These are phyloP conservation scores for Euglossa dilemma DNA, from an alignment of 1,140 invertebrate genomes.

Conservation along the genomic window DNA sequence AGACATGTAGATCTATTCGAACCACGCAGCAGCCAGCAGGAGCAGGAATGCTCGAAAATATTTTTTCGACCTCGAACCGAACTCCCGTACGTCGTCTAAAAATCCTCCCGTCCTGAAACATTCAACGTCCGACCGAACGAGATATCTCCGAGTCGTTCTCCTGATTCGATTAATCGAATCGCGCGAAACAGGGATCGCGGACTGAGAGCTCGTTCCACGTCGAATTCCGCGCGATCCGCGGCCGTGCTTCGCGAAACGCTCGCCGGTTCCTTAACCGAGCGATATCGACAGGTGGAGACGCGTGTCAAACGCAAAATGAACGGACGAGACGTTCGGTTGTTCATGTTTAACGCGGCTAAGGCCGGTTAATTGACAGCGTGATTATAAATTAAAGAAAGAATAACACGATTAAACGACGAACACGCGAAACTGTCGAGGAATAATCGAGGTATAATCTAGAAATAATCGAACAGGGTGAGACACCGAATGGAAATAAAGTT, in stretches of 20 bases:
- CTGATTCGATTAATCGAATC: background rate
- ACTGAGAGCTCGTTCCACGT: background rate
- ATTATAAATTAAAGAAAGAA: background rate
- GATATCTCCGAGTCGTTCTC: background rate
- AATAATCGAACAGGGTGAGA: background rate
- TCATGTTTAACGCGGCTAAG: background rate
- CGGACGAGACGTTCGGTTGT: background rate
- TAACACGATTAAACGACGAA: background rate
- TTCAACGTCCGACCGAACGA: too few species aligned
- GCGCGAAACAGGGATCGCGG: background rate
- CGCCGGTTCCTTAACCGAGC: background rate
- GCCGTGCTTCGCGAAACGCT: background rate
- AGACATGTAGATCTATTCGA: constrained; percentile 69
- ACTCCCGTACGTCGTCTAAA: background rate
- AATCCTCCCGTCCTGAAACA: background rate
- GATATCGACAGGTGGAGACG: constrained; percentile 19
- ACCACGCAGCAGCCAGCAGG: constrained; percentile 23
- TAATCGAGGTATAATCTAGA: background rate
- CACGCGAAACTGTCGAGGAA: background rate
- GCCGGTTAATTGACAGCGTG: background rate
- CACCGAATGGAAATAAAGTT: background rate
- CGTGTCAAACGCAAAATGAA: background rate
- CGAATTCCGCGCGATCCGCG: background rate
- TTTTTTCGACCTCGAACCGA: constrained; percentile 6
- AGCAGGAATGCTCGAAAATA: constrained; percentile 33